Evolutionary conservation across 2,797 vertebrate species (phyloP).

Genomic region (Poecile montanus): DNA sequence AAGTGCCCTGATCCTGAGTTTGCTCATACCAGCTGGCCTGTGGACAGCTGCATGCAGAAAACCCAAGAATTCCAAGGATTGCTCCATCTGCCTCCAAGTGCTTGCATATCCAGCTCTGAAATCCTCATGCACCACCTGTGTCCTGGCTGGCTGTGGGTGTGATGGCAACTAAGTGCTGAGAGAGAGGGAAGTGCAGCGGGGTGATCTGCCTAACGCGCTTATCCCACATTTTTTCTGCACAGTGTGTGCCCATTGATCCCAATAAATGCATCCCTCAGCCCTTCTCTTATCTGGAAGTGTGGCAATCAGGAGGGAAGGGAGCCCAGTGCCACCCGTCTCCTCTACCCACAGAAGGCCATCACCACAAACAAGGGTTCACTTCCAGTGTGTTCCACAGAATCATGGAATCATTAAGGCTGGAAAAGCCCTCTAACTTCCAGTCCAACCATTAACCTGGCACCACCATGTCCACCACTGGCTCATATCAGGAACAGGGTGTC

Average conservation of each 20-base stretch:
- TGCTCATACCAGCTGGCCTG: background rate
- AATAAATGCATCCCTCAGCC: fast-evolving
- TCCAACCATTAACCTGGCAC: background rate
- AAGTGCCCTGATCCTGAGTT: fast-evolving
- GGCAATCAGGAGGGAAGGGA: background rate
- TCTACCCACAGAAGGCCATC: too few species aligned
- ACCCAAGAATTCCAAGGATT: background rate
- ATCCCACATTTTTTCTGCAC: background rate
- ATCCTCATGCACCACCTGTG: background rate
- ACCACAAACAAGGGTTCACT: background rate
- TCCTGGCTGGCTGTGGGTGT: background rate
- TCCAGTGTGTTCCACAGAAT: background rate
- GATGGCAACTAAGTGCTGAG: background rate
- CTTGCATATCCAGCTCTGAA: background rate
- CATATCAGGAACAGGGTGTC: background rate
- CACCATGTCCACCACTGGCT: background rate
- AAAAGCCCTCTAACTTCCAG: background rate
- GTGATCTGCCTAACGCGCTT: fast-evolving
- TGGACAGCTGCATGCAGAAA: background rate
- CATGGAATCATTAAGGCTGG: background rate
- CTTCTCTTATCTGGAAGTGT: background rate
- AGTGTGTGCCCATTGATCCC: background rate
- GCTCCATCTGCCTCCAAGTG: background rate
- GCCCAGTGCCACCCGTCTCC: background rate
- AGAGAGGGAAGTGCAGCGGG: background rate